Evolutionary conservation across 1,140 invertebrate species (phyloP), one percentile per base, ranked within the genome.

Genomic region (Panagrolaimus sp.): DNA sequence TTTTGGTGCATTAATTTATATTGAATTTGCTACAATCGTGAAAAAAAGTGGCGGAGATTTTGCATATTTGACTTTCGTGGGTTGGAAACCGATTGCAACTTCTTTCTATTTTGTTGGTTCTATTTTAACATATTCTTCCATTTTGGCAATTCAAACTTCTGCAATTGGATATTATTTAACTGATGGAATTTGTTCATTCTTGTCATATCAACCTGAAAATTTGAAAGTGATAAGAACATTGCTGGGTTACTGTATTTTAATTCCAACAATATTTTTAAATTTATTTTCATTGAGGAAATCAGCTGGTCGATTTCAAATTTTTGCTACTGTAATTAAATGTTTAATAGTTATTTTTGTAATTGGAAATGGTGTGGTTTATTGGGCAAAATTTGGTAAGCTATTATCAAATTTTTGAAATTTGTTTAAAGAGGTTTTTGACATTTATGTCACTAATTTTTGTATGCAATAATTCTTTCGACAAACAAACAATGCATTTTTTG

Each of bases 111-210:
- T 71, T 63, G 75, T 82, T 13, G 69, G 74, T 43, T 68, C 53
- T 42, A 65, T 63, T 65, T 68, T 80, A 47, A 78, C 74, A 11
- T 80, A 78, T 63, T 79, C 78, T 23, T 48, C 73, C 9, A 78
- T 75, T 20, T 64, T 80, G 46, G 79, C 78, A 9, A 81, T 80
- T 51, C 80, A 80, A 48, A 78, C 31, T 42, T 64, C 75, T 1
- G 74, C 79, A 0, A 72, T 80, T 53, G 79, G 78, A n/a, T 74
- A 79, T 46, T 80, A 80, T 67, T 42, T 82, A 20, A 66, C 79
- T 13, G 47, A 79, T 44, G 69, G 74, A 11, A 20, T 69, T 20
- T 44, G 31, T 11, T 16, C 16, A 11, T 51, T 23, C 25, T 71
- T 16, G 4, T 27, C 53, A 64, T 42, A 67, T 64, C 63, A 7